Base-by-base conservation (phyloP, 2,797 vertebrate genomes). In the Falco novaeseelandiae region DNA sequence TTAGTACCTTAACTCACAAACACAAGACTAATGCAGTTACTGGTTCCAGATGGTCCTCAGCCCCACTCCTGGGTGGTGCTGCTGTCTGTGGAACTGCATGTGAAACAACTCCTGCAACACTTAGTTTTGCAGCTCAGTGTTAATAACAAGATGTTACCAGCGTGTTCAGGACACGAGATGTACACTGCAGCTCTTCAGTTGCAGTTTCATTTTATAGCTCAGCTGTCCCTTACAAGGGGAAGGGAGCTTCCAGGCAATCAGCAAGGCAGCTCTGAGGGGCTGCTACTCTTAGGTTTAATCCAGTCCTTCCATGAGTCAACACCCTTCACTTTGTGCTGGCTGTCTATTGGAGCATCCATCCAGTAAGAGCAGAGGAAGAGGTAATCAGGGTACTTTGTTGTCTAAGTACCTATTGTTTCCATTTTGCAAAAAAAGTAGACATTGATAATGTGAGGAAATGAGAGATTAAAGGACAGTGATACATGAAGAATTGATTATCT, bases 381-480 rank as follows among this genome's bases (percentile, higher is more conserved):
- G 0, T 77, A 85, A 87, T 81, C 77, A 86, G 29, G 44, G n/a
- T 72, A 90, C 66, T 96, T 89, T 54, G 40, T 86, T 76, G 34
- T 80, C 48, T 87, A 55, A 93, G 67, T 66, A 67, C 87, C 71
- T 83, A 63, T 91, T 80, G 20, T 52, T 81, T 76, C 44, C 29
- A 84, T 86, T 51, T 84, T 84, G 44, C 71, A 94, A 97, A 97
- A 97, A 94, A 92, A 46, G 69, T 72, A 81, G 88, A 82, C 55
- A 91, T 89, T 88, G 90, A 88, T 92, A 97, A 96, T 89, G 81
- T 36, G 12, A 44, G 58, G 65, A 83, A 96, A 95, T 82, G 42
- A 89, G 78, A 95, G 74, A 91, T 87, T 70, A 52, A 30, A 46
- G 38, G 40, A 84, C 54, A n/a, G 8, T 3, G 3, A 55, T 89